Percentiles rank a stretch among this genome's conserved stretches.
Evolutionary conservation across 30 jellyfish, hydroid and myxozoan genomes (phyloP).

Genomic region (Turritopsis rubra): DNA sequence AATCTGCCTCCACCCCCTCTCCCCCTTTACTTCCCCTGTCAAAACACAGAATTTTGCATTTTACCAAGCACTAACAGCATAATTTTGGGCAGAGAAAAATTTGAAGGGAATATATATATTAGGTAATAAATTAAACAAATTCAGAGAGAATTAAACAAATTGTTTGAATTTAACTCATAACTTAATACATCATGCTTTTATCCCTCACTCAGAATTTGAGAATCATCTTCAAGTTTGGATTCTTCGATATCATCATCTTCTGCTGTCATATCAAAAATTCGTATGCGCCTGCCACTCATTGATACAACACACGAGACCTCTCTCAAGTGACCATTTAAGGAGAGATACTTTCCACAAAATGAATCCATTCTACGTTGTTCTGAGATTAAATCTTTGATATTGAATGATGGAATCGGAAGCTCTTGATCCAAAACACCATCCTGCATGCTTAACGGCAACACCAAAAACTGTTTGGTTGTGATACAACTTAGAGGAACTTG

Average conservation of each 20-base stretch:
- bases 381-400: neutral
- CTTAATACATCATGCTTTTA: neutral
- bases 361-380: constrained; percentile 30
- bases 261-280: constrained; percentile 27
- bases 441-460: neutral
- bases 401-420: no score
- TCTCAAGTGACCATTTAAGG: constrained; percentile 31
- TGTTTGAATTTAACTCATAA: no score
- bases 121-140: no score
- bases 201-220: neutral
- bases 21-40: no score
- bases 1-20: no score
- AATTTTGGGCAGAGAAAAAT: no score
- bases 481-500: constrained; percentile 15
- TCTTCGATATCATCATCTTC: constrained; percentile 30
- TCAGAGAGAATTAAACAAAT: no score
- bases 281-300: constrained; percentile 31
- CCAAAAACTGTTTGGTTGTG: neutral
- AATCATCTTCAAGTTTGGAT: constrained; percentile 5
- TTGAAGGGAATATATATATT: no score
- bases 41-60: no score
- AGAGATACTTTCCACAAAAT: constrained; percentile 8
- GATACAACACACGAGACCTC: constrained; percentile 22
- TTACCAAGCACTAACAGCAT: no score
- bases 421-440: constrained; percentile 18